Conservation (phyloP, 1,140 invertebrate genomes). For the Latrodectus geometricus region DNA sequence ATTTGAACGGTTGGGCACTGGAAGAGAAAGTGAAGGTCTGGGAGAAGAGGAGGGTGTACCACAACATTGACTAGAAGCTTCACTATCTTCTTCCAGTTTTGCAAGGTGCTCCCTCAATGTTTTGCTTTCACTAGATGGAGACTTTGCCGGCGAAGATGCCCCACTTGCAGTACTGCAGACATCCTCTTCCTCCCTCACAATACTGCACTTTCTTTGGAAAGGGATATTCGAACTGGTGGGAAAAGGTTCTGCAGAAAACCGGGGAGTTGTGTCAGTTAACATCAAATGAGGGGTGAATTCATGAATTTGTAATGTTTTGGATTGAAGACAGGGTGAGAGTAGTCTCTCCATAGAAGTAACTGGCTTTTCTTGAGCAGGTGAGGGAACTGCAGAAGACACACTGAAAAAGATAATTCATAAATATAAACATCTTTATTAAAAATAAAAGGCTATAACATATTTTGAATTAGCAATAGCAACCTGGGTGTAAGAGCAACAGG, state of each 20-base stretch:
- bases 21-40: slow-evolving; percentile 7
- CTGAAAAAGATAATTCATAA: slow-evolving; percentile 22
- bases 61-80: not conserved
- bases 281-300: slow-evolving; percentile 39
- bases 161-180: slow-evolving; percentile 40
- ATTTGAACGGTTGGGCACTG: slow-evolving; percentile 35
- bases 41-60: not conserved
- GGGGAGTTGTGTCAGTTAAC: slow-evolving; percentile 5
- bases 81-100: slow-evolving; percentile 47
- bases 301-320: slow-evolving; percentile 50
- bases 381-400: slow-evolving; percentile 60
- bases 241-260: slow-evolving; percentile 21
- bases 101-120: slow-evolving; percentile 33
- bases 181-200: slow-evolving; percentile 80
- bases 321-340: slow-evolving; percentile 54
- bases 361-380: slow-evolving; percentile 63
- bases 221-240: slow-evolving; percentile 45
- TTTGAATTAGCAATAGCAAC: slow-evolving; percentile 64
- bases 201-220: slow-evolving; percentile 84
- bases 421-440: not conserved
- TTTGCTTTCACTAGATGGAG: slow-evolving; percentile 33
- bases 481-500: slow-evolving; percentile 71
- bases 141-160: slow-evolving; percentile 56
- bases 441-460: too few relatives aligned
- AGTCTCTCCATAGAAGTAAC: slow-evolving; percentile 45